Evolutionary conservation across 1,140 invertebrate genomes (phyloP).

Genomic region (Pectinophora gossypiella): DNA sequence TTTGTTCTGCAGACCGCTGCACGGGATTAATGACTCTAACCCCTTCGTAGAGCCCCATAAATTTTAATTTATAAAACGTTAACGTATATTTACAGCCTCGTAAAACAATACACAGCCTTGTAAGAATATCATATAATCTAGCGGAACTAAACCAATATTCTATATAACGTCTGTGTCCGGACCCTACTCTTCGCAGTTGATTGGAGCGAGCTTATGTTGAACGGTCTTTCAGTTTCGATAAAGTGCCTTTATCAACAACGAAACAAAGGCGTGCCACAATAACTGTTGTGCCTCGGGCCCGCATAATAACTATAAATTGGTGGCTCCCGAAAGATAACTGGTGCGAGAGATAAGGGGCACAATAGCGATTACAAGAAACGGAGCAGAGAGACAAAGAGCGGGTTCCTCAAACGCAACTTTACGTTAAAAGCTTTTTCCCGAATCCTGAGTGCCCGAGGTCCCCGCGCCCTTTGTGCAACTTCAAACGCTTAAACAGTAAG

Average conservation of each 20-base stretch:
- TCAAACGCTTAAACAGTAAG: conserved; percentile 46
- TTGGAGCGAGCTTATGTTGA: not conserved
- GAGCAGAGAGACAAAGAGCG: conserved; percentile 32
- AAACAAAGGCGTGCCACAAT: conserved; percentile 24
- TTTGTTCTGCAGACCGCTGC: conserved; percentile 20
- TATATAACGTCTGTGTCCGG: too few species aligned
- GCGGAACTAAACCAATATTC: not conserved
- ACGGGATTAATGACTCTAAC: conserved; percentile 22
- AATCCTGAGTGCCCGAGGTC: conserved; percentile 4
- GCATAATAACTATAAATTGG: conserved; percentile 37
- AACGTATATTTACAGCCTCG: not conserved
- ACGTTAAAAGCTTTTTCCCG: conserved; percentile 24
- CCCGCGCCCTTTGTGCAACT: conserved; percentile 40
- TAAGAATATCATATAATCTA: not conserved
- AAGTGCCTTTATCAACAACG: conserved; percentile 15
- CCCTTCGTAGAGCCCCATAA: not conserved
- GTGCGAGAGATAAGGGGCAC: conserved; percentile 10
- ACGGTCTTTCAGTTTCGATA: conserved; percentile 13
- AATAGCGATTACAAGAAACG: conserved; percentile 39
- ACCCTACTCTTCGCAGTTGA: too few species aligned
- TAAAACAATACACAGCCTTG: not conserved
- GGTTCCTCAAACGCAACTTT: conserved; percentile 17
- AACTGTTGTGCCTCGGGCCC: conserved; percentile 19
- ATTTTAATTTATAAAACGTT: not conserved
- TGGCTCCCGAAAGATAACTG: conserved; percentile 24